Base-by-base conservation (phyloP, 2,797 vertebrate species). In the Acipenser transmontanus region DNA sequence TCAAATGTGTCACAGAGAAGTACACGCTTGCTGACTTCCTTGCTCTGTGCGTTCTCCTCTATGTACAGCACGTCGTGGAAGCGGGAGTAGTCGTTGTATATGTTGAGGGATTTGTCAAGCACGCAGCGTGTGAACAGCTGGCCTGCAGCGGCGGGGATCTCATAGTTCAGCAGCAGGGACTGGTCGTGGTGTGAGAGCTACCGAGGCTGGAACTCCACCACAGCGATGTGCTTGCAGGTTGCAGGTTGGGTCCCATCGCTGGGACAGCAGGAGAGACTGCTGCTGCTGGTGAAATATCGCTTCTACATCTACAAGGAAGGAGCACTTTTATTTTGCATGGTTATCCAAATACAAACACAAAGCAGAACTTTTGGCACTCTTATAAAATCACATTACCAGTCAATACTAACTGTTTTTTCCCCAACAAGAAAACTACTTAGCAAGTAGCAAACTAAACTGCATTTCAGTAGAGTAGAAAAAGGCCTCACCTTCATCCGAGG, bases 31-130 rank as follows among this genome's bases (percentile, higher is more conserved):
- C 72, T 66, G 63, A 74, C 65, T 50, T 71, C 70, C 56, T 63
- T 64, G 67, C 69, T 66, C 61, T 71, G 72, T 7, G 67, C 72
- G 7, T 70, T 68, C 68, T 72, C 72, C 62, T 74, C 67, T 49
- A 74, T 74, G 64, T 71, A 71, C 7, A 74, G 70, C 63, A 74
- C 65, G 65, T 71, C 69, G 6, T 73, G 72, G n/a, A 73, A 67
- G 50, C 72, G 70, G 20, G 67, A 48, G 65, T 60, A 70, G 67
- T 71, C 71, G 67, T 68, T 71, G 57, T 69, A 47, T 1, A 54
- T n/a, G 12, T 66, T 66, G 59, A 73, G 60, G 47, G 59, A 34
- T 11, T 13, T 49, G 64, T 71, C 69, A 51, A 73, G 61, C 54
- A 61, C 70, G 8, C 64, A 71, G 49, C 70, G 61, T 6, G 69